Base-by-base conservation (phyloP, 2,888 invertebrate genomes). In the Spialia ferax region DNA sequence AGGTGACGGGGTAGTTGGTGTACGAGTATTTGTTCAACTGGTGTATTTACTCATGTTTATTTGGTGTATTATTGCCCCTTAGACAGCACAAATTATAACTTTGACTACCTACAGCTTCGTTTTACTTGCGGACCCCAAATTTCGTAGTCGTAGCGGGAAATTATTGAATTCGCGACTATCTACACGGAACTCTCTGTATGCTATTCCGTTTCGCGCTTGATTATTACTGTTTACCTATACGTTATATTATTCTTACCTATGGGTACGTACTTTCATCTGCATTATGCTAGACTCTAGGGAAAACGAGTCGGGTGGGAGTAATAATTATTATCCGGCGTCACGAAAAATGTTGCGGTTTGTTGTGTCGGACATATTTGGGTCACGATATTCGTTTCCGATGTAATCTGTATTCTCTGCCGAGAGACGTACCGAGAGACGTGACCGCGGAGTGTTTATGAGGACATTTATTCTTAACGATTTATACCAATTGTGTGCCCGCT, bases 261-360 rank as follows among this genome's bases (percentile, higher is more conserved):
- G n/a, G n/a, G n/a, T 32, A 32, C 1, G 32, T 5, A 38, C 10
- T 38, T 26, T 38, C 6, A 15, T 42, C 42, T 22, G 4, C 22
- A 11, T 22, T 50, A 50, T 50, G 10, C 22, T 11, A 4, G 20
- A 29, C 18, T 23, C 15, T 23, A 54, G 32, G n/a, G 63, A 45
- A 63, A 63, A 45, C n/a, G 48, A 45, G 35, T 45, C 56, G 48
- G 22, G 35, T 57, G 64, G 22, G 48, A 64, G 64, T 18, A 56
- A 57, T 64, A 50, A 64, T 57, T 18, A 35, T 23, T 22, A 50
- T 26, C 32, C 22, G 26, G 26, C 18, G 50, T 59, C 57, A 65
- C 64, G 64, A 65, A 64, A 59, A 65, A 32, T 32, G 8, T 20
- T 65, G 64, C 22, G 57, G 64, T 59, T 65, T 52, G 32, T 65